Percentiles rank a stretch among this genome's conserved stretches.
phyloP scores from a whole-genome alignment of 1,140 invertebrate species.

The Formica exsecta region DNA sequence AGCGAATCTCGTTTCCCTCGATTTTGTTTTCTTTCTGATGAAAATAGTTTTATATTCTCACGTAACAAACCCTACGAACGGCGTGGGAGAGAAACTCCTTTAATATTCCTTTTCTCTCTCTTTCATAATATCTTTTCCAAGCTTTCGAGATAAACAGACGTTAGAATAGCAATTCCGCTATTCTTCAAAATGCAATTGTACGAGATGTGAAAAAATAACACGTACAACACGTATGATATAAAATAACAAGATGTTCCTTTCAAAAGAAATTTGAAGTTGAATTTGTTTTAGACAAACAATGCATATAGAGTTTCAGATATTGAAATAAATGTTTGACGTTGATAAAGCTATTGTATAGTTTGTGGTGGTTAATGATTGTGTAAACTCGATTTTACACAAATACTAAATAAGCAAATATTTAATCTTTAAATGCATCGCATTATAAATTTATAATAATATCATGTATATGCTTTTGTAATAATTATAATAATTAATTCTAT shows the following conservation, averaged over 20 bases:
- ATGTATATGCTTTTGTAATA: background rate
- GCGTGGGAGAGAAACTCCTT: constrained; percentile 4
- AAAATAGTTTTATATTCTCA: constrained; percentile 54
- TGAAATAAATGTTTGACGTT: background rate
- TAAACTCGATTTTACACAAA: background rate
- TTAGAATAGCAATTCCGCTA: constrained; percentile 7
- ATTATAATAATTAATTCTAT: background rate
- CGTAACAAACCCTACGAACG: constrained; percentile 43
- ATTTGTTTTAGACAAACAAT: constrained; percentile 1
- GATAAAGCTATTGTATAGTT: background rate
- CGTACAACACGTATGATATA: constrained; percentile 6
- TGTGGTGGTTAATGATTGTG: background rate
- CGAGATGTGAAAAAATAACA: constrained; percentile 29
- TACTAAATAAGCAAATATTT: background rate
- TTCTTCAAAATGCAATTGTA: constrained; percentile 23
- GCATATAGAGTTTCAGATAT: background rate
- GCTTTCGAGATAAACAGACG: constrained; percentile 35
- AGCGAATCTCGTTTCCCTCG: constrained; percentile 44
- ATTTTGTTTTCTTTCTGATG: constrained; percentile 53
- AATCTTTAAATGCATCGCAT: background rate
- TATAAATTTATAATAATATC: background rate
- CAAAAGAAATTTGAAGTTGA: constrained; percentile 31
- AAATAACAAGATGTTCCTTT: constrained; percentile 6
- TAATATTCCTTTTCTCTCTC: constrained; percentile 44
- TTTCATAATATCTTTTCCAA: constrained; percentile 6